Conservation (phyloP, 2,113 vertebrate genomes). For the Aldabrachelys gigantea region DNA sequence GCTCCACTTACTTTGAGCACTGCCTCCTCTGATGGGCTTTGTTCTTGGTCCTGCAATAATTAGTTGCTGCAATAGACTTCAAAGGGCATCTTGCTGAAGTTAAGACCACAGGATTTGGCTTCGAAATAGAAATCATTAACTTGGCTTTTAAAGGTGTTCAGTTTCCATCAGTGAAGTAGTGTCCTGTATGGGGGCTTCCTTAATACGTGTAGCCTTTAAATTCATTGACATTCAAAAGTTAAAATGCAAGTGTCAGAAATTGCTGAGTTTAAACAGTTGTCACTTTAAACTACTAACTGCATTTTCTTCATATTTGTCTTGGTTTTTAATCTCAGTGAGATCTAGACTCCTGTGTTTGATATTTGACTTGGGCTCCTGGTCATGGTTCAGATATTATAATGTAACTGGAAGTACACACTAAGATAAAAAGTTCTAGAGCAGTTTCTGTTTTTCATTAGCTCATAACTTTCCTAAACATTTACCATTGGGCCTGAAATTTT, state of each 20-base stretch:
- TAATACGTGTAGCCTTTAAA: neutral
- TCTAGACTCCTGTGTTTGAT: neutral
- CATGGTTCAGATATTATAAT: conserved; percentile 10
- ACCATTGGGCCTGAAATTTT: neutral
- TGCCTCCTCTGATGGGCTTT: neutral
- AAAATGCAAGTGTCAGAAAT: neutral
- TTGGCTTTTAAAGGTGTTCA: neutral
- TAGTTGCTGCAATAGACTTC: conserved; percentile 1
- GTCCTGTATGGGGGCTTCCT: neutral
- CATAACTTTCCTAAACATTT: neutral
- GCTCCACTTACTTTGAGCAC: neutral
- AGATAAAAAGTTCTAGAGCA: neutral
- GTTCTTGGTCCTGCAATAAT: neutral
- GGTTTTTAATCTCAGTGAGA: neutral
- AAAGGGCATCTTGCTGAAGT: neutral
- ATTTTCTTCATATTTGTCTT: neutral
- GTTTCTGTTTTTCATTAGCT: neutral
- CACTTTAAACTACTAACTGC: neutral
- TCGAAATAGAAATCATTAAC: conserved; percentile 13
- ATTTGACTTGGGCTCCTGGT: neutral
- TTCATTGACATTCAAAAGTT: neutral
- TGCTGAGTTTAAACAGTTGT: conserved; percentile 32
- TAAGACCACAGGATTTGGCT: conserved; percentile 21
- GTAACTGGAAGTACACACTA: neutral
- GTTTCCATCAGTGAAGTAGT: neutral